Evolutionary conservation across 1,140 invertebrate species (phyloP), one percentile per base, ranked within the genome.

Genomic region (Psix sp.): DNA sequence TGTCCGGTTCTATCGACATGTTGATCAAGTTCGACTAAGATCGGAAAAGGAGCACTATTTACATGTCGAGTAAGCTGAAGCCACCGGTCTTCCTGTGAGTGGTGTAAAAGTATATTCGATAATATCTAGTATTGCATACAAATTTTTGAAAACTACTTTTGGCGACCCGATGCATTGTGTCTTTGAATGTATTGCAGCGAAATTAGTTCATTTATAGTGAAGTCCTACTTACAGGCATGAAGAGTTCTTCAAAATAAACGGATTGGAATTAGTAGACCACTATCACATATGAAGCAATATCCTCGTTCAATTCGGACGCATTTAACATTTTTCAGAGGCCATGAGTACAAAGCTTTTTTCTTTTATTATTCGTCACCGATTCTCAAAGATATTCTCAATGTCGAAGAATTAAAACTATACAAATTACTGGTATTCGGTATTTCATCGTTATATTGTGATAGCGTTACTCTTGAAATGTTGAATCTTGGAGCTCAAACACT

Each of bases 71-170:
- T 9, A 42, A 20, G 15, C 18, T 18, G 14, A 20, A 6, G 10
- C 3, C 1, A 10, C 5, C 1, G 21, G 21, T 24, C 4, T 4
- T 33, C 29, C 5, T 5, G 35, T 59, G 1, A 56, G 24, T 15
- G 73, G 73, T 4, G 60, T 75, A 4, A 75, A 75, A 66, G 66
- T 36, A 3, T 42, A 39, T 31, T 31, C 49, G 1, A 31, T 54
- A 18, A 18, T 54, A 42, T 35, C 65, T 33, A 2, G 39, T 21
- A 26, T 31, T 21, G n/a, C 17, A 48, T 15, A 35, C 14, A 26
- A 38, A 51, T 63, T 39, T 17, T 9, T 29, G 38, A 49, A 3
- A 39, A 56, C 38, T 21, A 76, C 66, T 14, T 35, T 56, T 7
- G 11, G 46, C 5, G 73, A 76, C 49, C 14, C 39, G 0, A 57